These are phyloP conservation scores for Planococcus citri DNA, from an alignment of 1,140 invertebrate genomes.

Conservation along the genomic window DNA sequence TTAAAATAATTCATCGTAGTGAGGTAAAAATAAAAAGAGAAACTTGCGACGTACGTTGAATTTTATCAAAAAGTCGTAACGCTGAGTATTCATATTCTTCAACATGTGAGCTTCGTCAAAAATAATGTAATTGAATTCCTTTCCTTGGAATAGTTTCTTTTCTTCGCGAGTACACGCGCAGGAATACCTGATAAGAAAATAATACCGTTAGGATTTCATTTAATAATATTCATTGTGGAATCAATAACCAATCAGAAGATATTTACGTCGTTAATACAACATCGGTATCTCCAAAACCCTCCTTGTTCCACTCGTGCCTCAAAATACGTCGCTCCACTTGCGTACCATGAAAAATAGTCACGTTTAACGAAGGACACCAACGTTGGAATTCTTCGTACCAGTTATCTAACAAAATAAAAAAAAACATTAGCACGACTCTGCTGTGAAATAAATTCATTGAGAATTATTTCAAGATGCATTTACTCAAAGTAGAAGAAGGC, in stretches of 20 bases:
- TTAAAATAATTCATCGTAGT: conserved; percentile 3
- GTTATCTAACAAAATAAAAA: conserved; percentile 50
- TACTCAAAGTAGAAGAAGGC: conserved; percentile 79
- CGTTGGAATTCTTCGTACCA: conserved; percentile 71
- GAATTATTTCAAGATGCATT: conserved; percentile 28
- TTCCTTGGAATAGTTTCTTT: conserved; percentile 75
- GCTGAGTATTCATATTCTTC: conserved; percentile 87
- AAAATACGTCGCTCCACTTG: conserved; percentile 68
- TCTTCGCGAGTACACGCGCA: conserved; percentile 74
- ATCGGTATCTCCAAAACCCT: conserved; percentile 60
- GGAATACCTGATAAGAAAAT: too few relatives aligned
- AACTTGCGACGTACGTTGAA: conserved; percentile 52
- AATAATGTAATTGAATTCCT: conserved; percentile 79
- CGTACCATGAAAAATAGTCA: conserved; percentile 77
- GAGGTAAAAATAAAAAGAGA: conserved; percentile 15
- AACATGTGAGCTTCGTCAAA: conserved; percentile 98
- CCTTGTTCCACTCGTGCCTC: conserved; percentile 60
- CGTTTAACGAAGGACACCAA: conserved; percentile 71
- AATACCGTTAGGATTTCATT: conserved; percentile 22
- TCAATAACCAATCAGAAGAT: not conserved
- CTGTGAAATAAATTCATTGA: conserved; percentile 3
- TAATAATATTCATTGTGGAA: not conserved
- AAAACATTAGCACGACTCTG: too few relatives aligned
- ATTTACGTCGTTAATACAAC: conserved; percentile 71
- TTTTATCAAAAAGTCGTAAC: conserved; percentile 78